A percentile compares a stretch with the other conserved stretches of the same genome.
Conservation (phyloP, 2,888 invertebrate species). For the Cryptosula pallasiana region DNA sequence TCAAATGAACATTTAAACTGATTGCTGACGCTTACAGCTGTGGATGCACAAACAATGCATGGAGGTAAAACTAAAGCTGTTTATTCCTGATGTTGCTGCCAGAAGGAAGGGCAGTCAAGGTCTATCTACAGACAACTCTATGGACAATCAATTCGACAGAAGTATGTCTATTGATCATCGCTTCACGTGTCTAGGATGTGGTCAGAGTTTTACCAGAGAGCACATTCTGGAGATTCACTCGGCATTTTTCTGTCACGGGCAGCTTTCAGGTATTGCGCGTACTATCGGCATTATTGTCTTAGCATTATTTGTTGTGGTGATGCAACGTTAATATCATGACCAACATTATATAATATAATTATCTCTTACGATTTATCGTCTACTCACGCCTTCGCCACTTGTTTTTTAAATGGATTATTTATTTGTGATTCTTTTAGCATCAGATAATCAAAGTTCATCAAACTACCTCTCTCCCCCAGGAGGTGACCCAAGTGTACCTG, state of each 20-base stretch:
- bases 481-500: too few species aligned
- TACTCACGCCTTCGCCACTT: too few species aligned
- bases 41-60: not conserved
- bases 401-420: too few species aligned
- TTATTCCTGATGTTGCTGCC: not conserved
- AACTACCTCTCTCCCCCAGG: too few species aligned
- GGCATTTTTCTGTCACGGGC: conserved; percentile 63
- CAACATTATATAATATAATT: too few species aligned
- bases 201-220: conserved; percentile 71
- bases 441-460: too few species aligned
- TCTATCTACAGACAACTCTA: not conserved
- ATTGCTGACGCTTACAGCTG: not conserved
- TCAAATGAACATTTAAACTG: too few species aligned
- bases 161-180: not conserved
- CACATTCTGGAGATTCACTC: conserved; percentile 77
- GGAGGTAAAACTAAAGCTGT: not conserved
- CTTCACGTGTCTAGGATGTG: conserved; percentile 66
- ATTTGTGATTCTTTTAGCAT: too few species aligned
- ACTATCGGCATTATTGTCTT: too few species aligned
- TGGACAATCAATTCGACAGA: not conserved
- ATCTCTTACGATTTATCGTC: too few species aligned
- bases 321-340: too few species aligned
- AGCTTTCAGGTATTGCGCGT: not conserved
- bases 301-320: too few species aligned
- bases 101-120: not conserved